A percentile compares a stretch with the other conserved stretches of the same genome.
Evolutionary conservation across 2,888 invertebrate genomes (phyloP).

Genomic region (Acrobasis consociella): DNA sequence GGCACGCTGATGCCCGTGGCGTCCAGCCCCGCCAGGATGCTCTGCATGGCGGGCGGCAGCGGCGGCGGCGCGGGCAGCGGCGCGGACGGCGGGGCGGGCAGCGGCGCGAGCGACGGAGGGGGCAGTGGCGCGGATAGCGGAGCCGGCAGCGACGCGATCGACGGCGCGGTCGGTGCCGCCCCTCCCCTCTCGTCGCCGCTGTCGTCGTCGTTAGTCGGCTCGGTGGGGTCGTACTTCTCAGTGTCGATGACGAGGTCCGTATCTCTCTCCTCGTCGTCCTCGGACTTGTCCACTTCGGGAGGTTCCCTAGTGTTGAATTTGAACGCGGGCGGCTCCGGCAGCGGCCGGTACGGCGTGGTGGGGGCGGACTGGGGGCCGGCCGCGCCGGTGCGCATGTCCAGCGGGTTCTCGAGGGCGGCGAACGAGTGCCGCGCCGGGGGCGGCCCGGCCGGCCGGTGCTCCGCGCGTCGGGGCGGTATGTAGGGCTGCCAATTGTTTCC

Average conservation of each 20-base stretch:
- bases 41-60: conserved; percentile 36
- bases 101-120: conserved; percentile 22
- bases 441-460: conserved; percentile 34
- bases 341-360: conserved; percentile 44
- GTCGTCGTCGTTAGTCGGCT: conserved; percentile 74
- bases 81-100: conserved; percentile 19
- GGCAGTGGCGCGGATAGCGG: conserved; percentile 21
- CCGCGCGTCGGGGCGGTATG: conserved; percentile 23
- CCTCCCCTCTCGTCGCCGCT: conserved; percentile 52
- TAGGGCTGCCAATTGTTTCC: conserved; percentile 51
- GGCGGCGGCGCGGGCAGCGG: conserved; percentile 23
- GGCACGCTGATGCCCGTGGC: conserved; percentile 48
- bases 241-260: conserved; percentile 83
- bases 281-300: conserved; percentile 63
- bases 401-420: conserved; percentile 62
- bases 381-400: conserved; percentile 64
- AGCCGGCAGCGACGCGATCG: conserved; percentile 23
- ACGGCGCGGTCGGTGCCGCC: not conserved
- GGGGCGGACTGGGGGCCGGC: conserved; percentile 34
- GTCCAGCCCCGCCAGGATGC: conserved; percentile 49
- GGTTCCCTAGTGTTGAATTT: conserved; percentile 49
- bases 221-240: conserved; percentile 82
- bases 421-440: conserved; percentile 52
- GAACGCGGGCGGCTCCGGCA: conserved; percentile 64
- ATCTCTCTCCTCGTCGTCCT: conserved; percentile 82